Evolutionary conservation across 2,888 invertebrate genomes (phyloP), one percentile per base, ranked within the genome.

Genomic region (Brachycybe producta): DNA sequence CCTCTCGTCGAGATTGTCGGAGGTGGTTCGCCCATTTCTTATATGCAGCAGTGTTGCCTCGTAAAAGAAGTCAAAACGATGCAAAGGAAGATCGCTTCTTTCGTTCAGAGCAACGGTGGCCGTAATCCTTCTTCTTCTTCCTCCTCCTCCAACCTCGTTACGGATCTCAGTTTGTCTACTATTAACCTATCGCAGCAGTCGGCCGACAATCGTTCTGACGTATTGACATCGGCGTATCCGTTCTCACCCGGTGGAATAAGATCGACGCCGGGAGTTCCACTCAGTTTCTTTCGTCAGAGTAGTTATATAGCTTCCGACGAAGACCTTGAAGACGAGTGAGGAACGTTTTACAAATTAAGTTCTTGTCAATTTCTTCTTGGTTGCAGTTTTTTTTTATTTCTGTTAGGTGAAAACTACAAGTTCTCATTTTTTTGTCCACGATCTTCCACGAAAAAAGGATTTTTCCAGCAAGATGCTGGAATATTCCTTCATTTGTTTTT

Each of bases 1-100:
- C 79, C 82, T 19, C 79, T 84, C 19, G 73, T 88, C 5, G 86
- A 90, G 68, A 79, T 84, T 54, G 72, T 74, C 17, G 77, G 76
- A 56, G 80, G 84, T 13, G 84, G 84, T 0, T 57, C 63, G 51
- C 66, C 68, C 4, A 61, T 64, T 0, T 61, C 62, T 43, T 68
- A 66, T 55, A 60, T 70, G 11, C 65, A 65, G 39, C 66, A 66
- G 56, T 64, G 65, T 44, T 57, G 65, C 36, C 59, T 70, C 55
- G 62, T 65, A 5, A 65, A 67, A 49, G 69, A 70, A 54, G 62
- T 70, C 28, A 55, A 64, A n/a, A 57, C 59, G 15, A 56, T 68
- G 23, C 62, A 65, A 27, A 56, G 53, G 13, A 49, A 54, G 19
- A 50, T 58, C n/a, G 47, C 54, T 13, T 30, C 52, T 1, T 42